phyloP scores from a whole-genome alignment of 2,113 vertebrate species.

The Caracal caracal region DNA sequence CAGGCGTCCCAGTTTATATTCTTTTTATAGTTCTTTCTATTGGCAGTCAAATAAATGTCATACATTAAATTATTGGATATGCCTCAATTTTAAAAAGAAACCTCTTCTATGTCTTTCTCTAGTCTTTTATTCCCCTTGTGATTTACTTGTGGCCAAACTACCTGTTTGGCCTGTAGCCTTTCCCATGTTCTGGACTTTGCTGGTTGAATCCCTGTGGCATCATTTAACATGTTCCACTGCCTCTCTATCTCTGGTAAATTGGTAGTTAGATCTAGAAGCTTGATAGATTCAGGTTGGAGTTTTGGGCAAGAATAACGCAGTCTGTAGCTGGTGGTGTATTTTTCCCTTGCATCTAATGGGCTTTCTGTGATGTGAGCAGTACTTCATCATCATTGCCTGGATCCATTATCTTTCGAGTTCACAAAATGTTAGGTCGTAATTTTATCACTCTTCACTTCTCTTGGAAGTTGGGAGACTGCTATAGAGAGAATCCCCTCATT shows the following conservation, averaged over 20 bases:
- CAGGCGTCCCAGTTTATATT: background rate
- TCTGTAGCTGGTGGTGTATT: background rate
- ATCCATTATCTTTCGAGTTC: background rate
- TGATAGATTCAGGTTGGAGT: background rate
- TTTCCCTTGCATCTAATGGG: background rate
- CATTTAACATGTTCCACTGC: background rate
- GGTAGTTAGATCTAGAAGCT: background rate
- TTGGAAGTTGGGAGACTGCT: background rate
- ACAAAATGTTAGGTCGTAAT: background rate
- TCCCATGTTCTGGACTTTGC: background rate
- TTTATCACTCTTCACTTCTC: background rate
- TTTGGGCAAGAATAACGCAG: background rate
- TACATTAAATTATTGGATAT: background rate
- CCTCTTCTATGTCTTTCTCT: too few species aligned
- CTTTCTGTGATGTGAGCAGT: background rate
- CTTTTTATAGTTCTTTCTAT: background rate
- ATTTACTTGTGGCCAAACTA: constrained; percentile 22
- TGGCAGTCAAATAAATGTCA: background rate
- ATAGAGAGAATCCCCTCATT: background rate
- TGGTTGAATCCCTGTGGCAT: background rate
- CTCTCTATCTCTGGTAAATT: background rate
- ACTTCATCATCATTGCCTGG: background rate
- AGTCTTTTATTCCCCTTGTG: background rate
- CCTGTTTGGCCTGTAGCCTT: background rate
- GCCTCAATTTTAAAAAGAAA: background rate